phyloP scores from a whole-genome alignment of 2,113 vertebrate species.

The Leptobrachium leishanense region DNA sequence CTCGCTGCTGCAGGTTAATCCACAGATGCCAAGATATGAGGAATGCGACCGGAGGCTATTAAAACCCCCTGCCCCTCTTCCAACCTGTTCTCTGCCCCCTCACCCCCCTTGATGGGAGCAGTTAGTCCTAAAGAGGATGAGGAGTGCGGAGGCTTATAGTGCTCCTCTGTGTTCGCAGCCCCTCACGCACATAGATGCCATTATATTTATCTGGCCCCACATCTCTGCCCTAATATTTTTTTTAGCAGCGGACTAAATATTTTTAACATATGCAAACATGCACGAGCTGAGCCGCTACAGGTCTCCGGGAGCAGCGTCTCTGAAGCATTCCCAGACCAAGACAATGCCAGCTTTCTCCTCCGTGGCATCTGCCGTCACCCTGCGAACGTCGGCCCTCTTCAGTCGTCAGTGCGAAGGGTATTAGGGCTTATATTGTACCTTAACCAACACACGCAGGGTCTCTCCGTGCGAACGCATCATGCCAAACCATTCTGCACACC shows the following conservation, averaged over 20 bases:
- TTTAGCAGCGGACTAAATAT: constrained; percentile 65
- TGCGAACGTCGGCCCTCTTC: constrained; percentile 12
- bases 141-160: constrained; percentile 38
- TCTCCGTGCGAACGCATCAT: not conserved
- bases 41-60: not conserved
- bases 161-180: constrained; percentile 51
- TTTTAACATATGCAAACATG: constrained; percentile 63
- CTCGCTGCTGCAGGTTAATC: too few relatives aligned
- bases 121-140: not conserved
- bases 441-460: not conserved
- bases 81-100: constrained; percentile 23
- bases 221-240: constrained; percentile 62
- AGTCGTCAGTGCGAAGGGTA: constrained; percentile 24
- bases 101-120: not conserved
- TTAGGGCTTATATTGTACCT: not conserved
- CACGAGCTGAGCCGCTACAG: constrained; percentile 53
- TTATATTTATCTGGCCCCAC: constrained; percentile 60
- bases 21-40: too few relatives aligned
- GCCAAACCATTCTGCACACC: not conserved
- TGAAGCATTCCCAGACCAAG: constrained; percentile 27
- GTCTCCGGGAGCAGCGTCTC: constrained; percentile 34
- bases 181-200: constrained; percentile 57
- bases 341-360: constrained; percentile 57
- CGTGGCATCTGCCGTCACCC: constrained; percentile 32
- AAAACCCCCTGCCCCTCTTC: not conserved